A percentile compares a stretch with the other conserved stretches of the same genome.
These are phyloP conservation scores for Acrobasis repandana DNA, from an alignment of 2,888 invertebrate genomes.

Conservation along the genomic window DNA sequence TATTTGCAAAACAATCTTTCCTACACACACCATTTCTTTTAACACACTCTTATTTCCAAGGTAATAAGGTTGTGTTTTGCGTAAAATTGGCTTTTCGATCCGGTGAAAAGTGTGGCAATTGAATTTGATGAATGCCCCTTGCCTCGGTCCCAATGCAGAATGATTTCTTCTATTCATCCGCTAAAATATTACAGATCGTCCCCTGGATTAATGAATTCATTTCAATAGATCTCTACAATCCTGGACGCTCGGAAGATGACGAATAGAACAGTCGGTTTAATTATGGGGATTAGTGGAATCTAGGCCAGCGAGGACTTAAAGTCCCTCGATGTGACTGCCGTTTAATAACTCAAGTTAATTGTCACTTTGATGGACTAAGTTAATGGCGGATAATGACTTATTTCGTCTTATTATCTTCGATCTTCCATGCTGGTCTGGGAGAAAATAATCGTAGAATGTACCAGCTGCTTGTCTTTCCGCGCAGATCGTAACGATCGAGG, in stretches of 20 bases:
- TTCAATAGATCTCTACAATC: conserved; percentile 52
- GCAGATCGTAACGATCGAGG: no score
- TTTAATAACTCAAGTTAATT: conserved; percentile 15
- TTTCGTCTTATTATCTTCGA: no score
- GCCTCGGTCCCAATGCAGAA: conserved; percentile 49
- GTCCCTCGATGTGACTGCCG: conserved; percentile 9
- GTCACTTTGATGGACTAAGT: background rate
- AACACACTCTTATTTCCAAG: background rate
- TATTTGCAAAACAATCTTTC: conserved; percentile 13
- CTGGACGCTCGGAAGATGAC: conserved; percentile 41
- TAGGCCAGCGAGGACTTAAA: conserved; percentile 19
- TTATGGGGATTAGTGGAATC: conserved; percentile 22
- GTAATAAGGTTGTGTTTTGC: background rate
- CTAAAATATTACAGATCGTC: conserved; percentile 64
- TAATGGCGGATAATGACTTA: background rate
- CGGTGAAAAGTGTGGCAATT: conserved; percentile 31
- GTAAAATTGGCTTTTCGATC: background rate
- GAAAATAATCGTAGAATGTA: no score
- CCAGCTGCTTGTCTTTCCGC: no score
- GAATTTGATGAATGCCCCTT: conserved; percentile 54
- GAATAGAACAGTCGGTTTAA: conserved; percentile 36
- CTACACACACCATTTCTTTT: background rate
- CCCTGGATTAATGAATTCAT: conserved; percentile 68
- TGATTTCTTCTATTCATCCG: conserved; percentile 68
- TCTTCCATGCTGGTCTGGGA: no score